Evolutionary conservation across 2,113 vertebrate genomes (phyloP).

Genomic region (Sula dactylatra): DNA sequence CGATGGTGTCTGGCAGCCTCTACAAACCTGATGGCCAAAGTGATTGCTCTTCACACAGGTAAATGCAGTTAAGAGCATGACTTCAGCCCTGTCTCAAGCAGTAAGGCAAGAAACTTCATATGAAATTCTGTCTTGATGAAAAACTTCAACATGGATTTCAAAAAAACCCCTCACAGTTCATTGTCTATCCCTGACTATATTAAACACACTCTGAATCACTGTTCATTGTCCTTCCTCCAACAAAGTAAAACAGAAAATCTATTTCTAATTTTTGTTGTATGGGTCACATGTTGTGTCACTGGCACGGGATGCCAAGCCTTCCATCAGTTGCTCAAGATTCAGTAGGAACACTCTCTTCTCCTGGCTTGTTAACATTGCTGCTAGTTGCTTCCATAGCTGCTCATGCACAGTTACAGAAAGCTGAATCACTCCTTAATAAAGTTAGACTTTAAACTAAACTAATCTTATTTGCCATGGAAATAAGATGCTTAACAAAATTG

Average conservation of each 20-base stretch:
- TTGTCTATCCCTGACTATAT: background rate
- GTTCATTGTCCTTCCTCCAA: background rate
- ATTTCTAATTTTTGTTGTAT: background rate
- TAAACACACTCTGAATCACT: background rate
- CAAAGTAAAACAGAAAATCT: background rate
- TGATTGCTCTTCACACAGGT: background rate
- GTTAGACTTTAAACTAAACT: background rate
- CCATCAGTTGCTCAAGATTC: background rate
- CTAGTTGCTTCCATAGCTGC: background rate
- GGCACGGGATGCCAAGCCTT: background rate
- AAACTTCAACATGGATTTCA: background rate
- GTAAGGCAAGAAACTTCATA: background rate
- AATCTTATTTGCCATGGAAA: background rate
- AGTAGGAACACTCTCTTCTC: background rate
- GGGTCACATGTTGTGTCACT: background rate
- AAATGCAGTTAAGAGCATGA: background rate
- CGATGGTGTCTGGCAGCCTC: background rate
- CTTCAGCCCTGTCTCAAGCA: background rate
- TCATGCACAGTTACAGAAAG: background rate
- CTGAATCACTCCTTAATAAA: background rate
- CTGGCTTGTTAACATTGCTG: background rate
- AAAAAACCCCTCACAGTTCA: background rate
- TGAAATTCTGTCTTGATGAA: background rate
- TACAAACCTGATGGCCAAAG: background rate
- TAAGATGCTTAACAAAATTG: background rate